Evolutionary conservation across 2,888 invertebrate genomes (phyloP), one percentile per base, ranked within the genome.

Genomic region (Cerastis rubricosa): DNA sequence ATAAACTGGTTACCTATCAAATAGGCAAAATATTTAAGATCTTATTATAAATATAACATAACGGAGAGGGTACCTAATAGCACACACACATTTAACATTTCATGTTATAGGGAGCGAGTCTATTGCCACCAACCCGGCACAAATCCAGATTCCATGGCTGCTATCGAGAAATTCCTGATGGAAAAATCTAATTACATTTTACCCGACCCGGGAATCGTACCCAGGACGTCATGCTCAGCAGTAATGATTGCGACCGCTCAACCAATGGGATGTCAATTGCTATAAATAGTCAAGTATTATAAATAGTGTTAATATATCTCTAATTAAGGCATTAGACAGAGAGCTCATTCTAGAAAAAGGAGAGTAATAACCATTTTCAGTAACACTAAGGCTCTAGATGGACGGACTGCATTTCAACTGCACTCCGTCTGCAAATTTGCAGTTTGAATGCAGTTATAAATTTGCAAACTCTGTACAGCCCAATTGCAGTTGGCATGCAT

Each of bases 1-100:
- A 49, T 19, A 17, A 35, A 64, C 6, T 25, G 5, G 12, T 49
- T n/a, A 70, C 49, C 61, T 74, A 81, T 73, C 12, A 45, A 29
- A 63, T 73, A 71, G 40, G 68, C 25, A 25, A 70, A 40, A 17
- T 11, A 47, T 14, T 19, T 17, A 25, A 25, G 9, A 65, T 43
- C 8, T 49, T 74, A n/a, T 25, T 25, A 51, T 25, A 7, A 7
- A 45, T 45, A 25, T 47, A 49, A 49, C 6, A 49, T 22, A 47
- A 17, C 19, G 19, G 7, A 49, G 49, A 49, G 14, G 12, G 49
- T 19, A 49, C 49, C 19, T 22, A 9, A 22, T 22, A 51, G 22
- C 22, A 22, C 22, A 22, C 49, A 3, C 22, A 51, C 35, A 51
- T 22, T 9, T 22, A 8, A 22, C 19, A 19, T 49, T 2, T 19